A percentile compares a stretch with the other conserved stretches of the same genome.
Evolutionary conservation across 30 jellyfish, hydroid and myxozoan genomes (phyloP).

Genomic region (Aurelia aurita complex sp. Pacific): DNA sequence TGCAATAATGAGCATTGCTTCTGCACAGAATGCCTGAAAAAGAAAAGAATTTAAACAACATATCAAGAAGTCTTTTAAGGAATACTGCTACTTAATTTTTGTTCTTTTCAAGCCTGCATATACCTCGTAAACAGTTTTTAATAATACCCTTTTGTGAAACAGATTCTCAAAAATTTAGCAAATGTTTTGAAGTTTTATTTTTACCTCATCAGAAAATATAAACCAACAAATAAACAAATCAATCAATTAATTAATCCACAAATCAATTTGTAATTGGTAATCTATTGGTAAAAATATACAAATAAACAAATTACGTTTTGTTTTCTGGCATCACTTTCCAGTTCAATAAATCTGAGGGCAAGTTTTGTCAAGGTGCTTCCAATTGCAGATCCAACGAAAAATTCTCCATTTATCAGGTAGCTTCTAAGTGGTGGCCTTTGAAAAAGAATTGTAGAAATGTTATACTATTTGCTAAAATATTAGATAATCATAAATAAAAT

Average conservation of each 20-base stretch:
- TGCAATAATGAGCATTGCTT: constrained; percentile 88
- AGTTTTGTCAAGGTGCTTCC: constrained; percentile 92
- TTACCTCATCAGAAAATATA: too few relatives aligned
- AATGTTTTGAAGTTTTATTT: too few relatives aligned
- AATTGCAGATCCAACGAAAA: constrained; percentile 92
- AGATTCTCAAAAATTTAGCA: too few relatives aligned
- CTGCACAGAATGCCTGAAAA: constrained; percentile 79
- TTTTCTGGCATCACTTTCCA: constrained; percentile 43
- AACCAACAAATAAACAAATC: too few relatives aligned
- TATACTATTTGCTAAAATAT: background rate
- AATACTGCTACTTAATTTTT: too few relatives aligned
- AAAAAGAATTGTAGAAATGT: background rate
- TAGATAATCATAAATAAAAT: too few relatives aligned
- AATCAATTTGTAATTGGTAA: too few relatives aligned
- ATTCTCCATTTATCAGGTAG: constrained; percentile 88
- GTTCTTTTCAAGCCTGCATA: too few relatives aligned
- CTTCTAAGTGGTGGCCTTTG: constrained; percentile 90
- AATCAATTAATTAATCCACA: too few relatives aligned
- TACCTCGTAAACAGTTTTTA: too few relatives aligned
- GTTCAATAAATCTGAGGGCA: constrained; percentile 75
- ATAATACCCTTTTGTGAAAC: too few relatives aligned
- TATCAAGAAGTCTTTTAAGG: background rate
- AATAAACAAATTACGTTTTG: constrained; percentile 51
- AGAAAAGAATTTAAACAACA: background rate
- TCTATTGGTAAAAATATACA: too few relatives aligned